Conservation (phyloP, 2,797 vertebrate species). For the Xiphophorus birchmanni region DNA sequence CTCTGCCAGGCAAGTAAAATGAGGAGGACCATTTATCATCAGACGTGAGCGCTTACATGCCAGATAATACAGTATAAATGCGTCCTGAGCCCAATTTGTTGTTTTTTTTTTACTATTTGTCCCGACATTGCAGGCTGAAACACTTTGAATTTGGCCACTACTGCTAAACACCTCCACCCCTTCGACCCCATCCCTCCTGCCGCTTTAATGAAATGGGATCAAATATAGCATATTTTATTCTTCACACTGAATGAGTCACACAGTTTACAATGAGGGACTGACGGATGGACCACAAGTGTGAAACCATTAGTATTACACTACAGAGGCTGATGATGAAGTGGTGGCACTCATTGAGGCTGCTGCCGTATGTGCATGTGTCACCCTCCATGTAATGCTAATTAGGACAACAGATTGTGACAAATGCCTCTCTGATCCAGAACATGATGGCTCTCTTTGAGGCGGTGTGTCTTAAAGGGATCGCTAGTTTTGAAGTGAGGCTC, state of each 20-base stretch:
- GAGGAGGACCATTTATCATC: slow-evolving; percentile 58
- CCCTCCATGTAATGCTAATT: slow-evolving; percentile 60
- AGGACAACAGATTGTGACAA: slow-evolving; percentile 41
- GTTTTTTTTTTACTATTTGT: slow-evolving; percentile 35
- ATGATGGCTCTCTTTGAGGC: slow-evolving; percentile 8
- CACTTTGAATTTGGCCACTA: slow-evolving; percentile 13
- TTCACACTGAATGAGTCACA: slow-evolving; percentile 47
- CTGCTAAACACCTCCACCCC: not conserved
- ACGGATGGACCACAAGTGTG: slow-evolving; percentile 65
- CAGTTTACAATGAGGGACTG: slow-evolving; percentile 57
- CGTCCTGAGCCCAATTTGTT: slow-evolving; percentile 7
- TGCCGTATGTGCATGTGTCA: slow-evolving; percentile 39
- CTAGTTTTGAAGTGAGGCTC: not conserved
- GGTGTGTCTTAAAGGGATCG: not conserved
- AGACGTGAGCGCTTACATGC: slow-evolving; percentile 40
- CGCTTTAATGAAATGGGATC: slow-evolving; percentile 49
- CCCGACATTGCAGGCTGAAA: slow-evolving; percentile 10
- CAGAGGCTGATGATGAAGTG: slow-evolving; percentile 64
- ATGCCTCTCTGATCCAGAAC: slow-evolving; percentile 35
- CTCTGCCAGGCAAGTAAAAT: slow-evolving; percentile 54
- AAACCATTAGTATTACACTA: slow-evolving; percentile 61
- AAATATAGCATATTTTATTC: slow-evolving; percentile 29
- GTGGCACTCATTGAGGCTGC: slow-evolving; percentile 62
- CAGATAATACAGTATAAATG: slow-evolving; percentile 55
- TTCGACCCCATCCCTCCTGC: not conserved